phyloP scores from a whole-genome alignment of 2,888 invertebrate genomes.

The Cheilosia pagana region DNA sequence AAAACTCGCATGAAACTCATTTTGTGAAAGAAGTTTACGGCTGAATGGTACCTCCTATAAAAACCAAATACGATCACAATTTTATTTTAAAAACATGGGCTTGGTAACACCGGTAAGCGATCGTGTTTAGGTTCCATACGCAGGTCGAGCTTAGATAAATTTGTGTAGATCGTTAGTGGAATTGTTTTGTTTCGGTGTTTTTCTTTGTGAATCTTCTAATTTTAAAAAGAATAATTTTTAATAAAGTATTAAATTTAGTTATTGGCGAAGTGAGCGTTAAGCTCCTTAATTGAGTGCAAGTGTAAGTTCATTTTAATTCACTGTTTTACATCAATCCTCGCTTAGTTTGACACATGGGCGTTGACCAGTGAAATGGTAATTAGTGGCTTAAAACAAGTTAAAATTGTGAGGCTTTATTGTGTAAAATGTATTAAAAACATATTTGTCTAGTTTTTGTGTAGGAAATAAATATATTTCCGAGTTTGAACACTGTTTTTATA shows the following conservation, averaged over 20 bases:
- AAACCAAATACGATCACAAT: not conserved
- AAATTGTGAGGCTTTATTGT: not conserved
- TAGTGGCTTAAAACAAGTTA: not conserved
- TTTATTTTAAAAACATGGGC: not conserved
- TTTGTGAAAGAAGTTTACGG: too few relatives aligned
- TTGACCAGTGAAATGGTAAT: constrained; percentile 43
- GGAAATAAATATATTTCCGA: not conserved
- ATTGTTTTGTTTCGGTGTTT: constrained; percentile 36
- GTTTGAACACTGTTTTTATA: not conserved
- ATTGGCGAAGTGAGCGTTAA: constrained; percentile 3
- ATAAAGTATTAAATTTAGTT: not conserved
- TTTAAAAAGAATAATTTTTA: not conserved
- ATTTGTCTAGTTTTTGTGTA: not conserved
- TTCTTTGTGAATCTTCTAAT: constrained; percentile 6
- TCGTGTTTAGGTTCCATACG: constrained; percentile 37
- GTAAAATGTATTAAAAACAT: not conserved
- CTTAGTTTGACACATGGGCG: constrained; percentile 39
- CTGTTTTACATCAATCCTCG: not conserved
- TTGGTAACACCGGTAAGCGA: constrained; percentile 22
- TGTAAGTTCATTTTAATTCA: constrained; percentile 20
- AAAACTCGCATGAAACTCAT: too few relatives aligned
- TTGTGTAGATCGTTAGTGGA: constrained; percentile 11
- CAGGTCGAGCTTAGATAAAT: constrained; percentile 31
- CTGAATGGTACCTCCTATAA: not conserved
- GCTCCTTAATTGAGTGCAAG: constrained; percentile 33